Evolutionary conservation across 2,888 invertebrate species (phyloP), one percentile per base, ranked within the genome.

Genomic region (Cataglyphis altisquamis): DNA sequence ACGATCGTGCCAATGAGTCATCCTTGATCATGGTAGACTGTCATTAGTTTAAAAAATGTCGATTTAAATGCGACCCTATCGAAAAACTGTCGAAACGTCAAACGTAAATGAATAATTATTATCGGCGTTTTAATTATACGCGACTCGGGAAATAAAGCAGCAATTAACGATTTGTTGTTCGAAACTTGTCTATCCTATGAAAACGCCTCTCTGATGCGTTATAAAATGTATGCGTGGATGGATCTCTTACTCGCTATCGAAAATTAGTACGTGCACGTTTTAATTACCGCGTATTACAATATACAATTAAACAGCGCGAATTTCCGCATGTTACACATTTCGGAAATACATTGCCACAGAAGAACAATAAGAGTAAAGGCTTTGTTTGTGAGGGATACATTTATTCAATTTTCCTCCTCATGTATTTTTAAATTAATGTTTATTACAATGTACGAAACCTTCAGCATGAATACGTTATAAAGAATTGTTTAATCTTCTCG

Each of bases 121-220:
- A 90, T 82, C 86, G 89, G 75, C 83, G 84, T 87, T 89, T 86
- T 92, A 91, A 92, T 92, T 92, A 92, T 88, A 87, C 84, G 83
- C 85, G 85, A 82, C 83, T 85, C 83, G 82, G 74, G 83, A 89
- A 52, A 88, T 87, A 86, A 89, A 86, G 86, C 83, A 78, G 82
- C 84, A 84, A 83, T 89, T 87, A 87, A 88, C 86, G 85, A 87
- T 86, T 80, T 84, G 78, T 84, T 85, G 87, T 48, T 39, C 29
- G 32, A 41, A 63, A 63, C 39, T 67, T 18, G 45, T 52, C 52
- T 52, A 48, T 72, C 25, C 36, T 72, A 72, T 32, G 84, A 41
- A 57, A 64, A 72, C 15, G 63, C 55, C 70, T 60, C 52, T 77
- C 29, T 60, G 62, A 70, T 70, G 60, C 41, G 8, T n/a, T 52